Base-by-base conservation (phyloP, 2,888 invertebrate species). In the Caenorhabditis sp. region DNA sequence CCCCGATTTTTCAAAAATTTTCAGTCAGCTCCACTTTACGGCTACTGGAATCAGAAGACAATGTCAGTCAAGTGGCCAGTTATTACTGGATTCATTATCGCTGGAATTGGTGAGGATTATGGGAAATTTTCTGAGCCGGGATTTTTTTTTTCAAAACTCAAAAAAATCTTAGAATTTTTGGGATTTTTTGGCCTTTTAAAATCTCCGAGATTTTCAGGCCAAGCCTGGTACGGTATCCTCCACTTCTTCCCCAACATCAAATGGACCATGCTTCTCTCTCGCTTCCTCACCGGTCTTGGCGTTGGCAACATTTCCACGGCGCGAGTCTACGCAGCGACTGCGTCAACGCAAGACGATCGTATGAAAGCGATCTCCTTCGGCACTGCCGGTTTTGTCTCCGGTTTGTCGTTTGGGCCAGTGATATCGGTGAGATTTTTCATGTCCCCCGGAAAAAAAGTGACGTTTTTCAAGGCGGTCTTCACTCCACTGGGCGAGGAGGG, bases 291-390 rank as follows among this genome's bases (percentile, higher is more conserved):
- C 0, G 81, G 81, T 10, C 64, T 77, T 27, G 81, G 81, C 17
- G 72, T 77, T 12, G 81, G 80, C 49, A 69, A 69, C 27, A 67
- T 81, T 27, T 72, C 78, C 21, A 77, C 76, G 10, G 51, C 78
- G 10, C 55, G 78, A 50, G 77, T 77, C 17, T 81, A 81, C 49
- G 68, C 62, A 27, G 74, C 78, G 0, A 77, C 73, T 19, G 81
- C 81, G 17, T 76, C 78, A 10, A 63, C 69, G 1, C 78, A 77
- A 8, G 62, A 73, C 24, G 81, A 81, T 37, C 65, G 78, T 59
- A 61, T 77, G 67, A 75, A 66, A 36, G 77, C 77, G n/a, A 77
- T 81, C 17, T 65, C 78, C n/a, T 74, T 69, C 37, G 75, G 81
- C 31, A 81, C 78, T 31, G 81, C 76, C 8, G 78, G 75, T 3